Evolutionary conservation across 2,888 invertebrate species (phyloP).

Genomic region (Drosophila falleni): DNA sequence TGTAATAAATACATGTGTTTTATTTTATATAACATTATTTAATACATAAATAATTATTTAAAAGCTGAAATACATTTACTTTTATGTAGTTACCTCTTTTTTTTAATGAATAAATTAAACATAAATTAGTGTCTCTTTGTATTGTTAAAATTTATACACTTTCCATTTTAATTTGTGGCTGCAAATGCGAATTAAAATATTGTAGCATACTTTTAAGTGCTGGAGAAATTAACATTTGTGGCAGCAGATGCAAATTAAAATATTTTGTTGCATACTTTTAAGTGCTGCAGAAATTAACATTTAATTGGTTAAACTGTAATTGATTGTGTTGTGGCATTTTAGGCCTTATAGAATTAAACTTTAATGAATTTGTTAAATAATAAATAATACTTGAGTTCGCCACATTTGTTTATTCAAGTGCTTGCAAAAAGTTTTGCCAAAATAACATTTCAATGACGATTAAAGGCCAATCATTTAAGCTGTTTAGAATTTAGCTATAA

Average conservation of each 20-base stretch:
- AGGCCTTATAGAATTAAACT: not conserved
- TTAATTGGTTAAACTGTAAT: not conserved
- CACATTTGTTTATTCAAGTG: conserved; percentile 41
- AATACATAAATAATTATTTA: not conserved
- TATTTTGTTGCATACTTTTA: not conserved
- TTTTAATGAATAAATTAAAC: not conserved
- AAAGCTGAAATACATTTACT: no score
- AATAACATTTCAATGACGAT: conserved; percentile 31
- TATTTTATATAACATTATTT: no score
- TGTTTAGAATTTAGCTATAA: conserved; percentile 31
- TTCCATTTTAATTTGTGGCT: not conserved
- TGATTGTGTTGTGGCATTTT: not conserved
- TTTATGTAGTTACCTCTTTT: no score
- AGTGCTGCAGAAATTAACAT: not conserved
- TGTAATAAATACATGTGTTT: not conserved
- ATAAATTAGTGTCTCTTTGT: not conserved
- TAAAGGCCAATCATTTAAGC: conserved; percentile 4
- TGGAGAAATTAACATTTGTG: fast-evolving
- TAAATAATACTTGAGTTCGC: not conserved
- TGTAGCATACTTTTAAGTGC: conserved; percentile 20
- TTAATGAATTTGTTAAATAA: not conserved
- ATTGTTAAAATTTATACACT: not conserved
- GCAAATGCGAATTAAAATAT: not conserved
- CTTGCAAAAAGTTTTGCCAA: not conserved
- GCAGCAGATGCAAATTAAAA: not conserved